Conservation (phyloP, 2,888 invertebrate species). For the Sturmia bella region DNA sequence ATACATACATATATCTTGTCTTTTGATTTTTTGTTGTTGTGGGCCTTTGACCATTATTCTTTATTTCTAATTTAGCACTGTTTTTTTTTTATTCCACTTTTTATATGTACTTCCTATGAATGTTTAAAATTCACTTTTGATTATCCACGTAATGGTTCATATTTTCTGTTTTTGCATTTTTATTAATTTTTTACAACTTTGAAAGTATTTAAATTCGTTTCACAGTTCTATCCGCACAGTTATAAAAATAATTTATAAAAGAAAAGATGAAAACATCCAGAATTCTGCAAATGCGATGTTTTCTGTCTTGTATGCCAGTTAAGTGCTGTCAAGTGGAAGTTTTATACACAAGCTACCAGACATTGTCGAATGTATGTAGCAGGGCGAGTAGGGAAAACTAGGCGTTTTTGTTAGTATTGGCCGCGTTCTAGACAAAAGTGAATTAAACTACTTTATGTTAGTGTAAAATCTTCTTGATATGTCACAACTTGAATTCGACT, state of each 20-base stretch:
- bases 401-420: too few relatives aligned
- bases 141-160: slow-evolving; percentile 53
- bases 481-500: too few relatives aligned
- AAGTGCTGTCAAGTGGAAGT: slow-evolving; percentile 41
- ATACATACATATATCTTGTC: too few relatives aligned
- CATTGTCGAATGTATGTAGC: too few relatives aligned
- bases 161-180: slow-evolving; percentile 25
- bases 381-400: too few relatives aligned
- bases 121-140: slow-evolving; percentile 17
- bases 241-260: slow-evolving; percentile 41
- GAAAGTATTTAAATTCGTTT: slow-evolving; percentile 21
- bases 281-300: slow-evolving; percentile 60
- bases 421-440: too few relatives aligned
- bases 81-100: slow-evolving; percentile 38
- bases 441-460: too few relatives aligned
- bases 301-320: slow-evolving; percentile 40
- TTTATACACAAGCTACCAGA: slow-evolving; percentile 6
- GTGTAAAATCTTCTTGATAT: too few relatives aligned
- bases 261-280: slow-evolving; percentile 51
- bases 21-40: slow-evolving; percentile 10
- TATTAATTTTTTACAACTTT: slow-evolving; percentile 1
- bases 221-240: slow-evolving; percentile 46
- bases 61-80: slow-evolving; percentile 40
- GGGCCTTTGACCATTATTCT: slow-evolving; percentile 54
- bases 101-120: slow-evolving; percentile 18